Evolutionary conservation across 2,797 vertebrate genomes (phyloP), one percentile per base, ranked within the genome.

Genomic region (Hemibagrus guttatus): DNA sequence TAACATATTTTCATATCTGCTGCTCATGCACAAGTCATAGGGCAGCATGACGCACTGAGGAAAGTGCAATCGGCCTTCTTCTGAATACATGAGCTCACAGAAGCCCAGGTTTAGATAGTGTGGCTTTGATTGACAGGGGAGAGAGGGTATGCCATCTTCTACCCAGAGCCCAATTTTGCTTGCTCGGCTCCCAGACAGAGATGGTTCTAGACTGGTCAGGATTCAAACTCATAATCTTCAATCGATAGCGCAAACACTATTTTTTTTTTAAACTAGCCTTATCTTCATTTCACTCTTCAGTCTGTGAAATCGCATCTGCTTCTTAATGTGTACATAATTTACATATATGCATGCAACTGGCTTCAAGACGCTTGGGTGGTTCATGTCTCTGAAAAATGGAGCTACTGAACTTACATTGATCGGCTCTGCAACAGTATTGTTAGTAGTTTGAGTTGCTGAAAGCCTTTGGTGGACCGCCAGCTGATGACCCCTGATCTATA

Each of bases 401-500:
- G 28, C 21, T 7, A 78, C 35, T 56, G n/a, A 76, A 35, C 69
- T 6, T 2, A 81, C n/a, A 63, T 46, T 81, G 61, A 81, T 64
- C 26, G 6, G 42, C 19, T 82, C 26, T 63, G 59, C 59, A 28
- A 49, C 46, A 66, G 61, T 31, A 54, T 31, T 52, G 26, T 68
- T 35, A 52, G n/a, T 82, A 52, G 26, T 82, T 31, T 19, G 39
- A 69, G 52, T 17, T 7, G 42, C 81, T 68, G 63, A 83, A 83
- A 69, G 64, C 56, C 64, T 69, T 69, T 56, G 19, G 28, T 69
- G 81, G 19, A 69, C 64, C 1, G 28, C 49, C 52, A 56, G 52
- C 4, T 71, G 66, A 68, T 1, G n/a, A 39, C 28, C 66, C 83
- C 46, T 84, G 81, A 81, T 84, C 63, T 52, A 84, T 75, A 83